Conservation (phyloP, 1,140 invertebrate species). For the Dinothrombium tinctorium region DNA sequence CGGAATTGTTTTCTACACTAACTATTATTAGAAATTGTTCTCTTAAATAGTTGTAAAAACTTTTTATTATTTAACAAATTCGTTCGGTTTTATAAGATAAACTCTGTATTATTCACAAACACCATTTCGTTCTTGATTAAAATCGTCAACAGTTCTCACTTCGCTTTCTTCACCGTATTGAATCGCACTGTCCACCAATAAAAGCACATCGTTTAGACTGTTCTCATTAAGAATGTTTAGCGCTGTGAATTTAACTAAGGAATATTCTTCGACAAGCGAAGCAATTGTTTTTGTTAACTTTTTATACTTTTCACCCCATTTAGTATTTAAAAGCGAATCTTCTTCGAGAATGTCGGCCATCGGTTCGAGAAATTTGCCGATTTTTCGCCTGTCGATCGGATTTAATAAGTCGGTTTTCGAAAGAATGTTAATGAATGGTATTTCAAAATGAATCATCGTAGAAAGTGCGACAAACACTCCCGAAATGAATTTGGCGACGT, state of each 20-base stretch:
- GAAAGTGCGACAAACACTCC: slow-evolving; percentile 78
- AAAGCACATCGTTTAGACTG: slow-evolving; percentile 41
- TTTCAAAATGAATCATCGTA: slow-evolving; percentile 84
- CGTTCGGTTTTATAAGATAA: too few relatives aligned
- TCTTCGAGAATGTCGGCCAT: slow-evolving; percentile 4
- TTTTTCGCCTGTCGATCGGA: slow-evolving; percentile 44
- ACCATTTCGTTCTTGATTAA: too few relatives aligned
- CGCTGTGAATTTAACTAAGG: slow-evolving; percentile 71
- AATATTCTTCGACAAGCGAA: slow-evolving; percentile 47
- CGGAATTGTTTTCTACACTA: too few relatives aligned
- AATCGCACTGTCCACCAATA: slow-evolving; percentile 76
- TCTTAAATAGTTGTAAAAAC: too few relatives aligned
- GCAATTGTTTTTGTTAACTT: slow-evolving; percentile 11
- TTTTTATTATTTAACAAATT: too few relatives aligned
- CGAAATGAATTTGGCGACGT: slow-evolving; percentile 82
- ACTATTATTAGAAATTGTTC: too few relatives aligned
- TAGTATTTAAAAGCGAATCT: slow-evolving; percentile 5
- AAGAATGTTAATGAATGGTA: slow-evolving; percentile 78
- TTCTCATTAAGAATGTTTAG: slow-evolving; percentile 74
- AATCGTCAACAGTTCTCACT: slow-evolving; percentile 26
- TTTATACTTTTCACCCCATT: slow-evolving; percentile 9
- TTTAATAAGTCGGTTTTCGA: slow-evolving; percentile 86
- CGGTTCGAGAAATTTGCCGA: slow-evolving; percentile 30
- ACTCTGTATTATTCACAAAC: too few relatives aligned
- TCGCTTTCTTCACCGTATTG: slow-evolving; percentile 90